These are phyloP conservation scores for Leptinotarsa texana DNA, from an alignment of 1,140 invertebrate species.

Conservation along the genomic window DNA sequence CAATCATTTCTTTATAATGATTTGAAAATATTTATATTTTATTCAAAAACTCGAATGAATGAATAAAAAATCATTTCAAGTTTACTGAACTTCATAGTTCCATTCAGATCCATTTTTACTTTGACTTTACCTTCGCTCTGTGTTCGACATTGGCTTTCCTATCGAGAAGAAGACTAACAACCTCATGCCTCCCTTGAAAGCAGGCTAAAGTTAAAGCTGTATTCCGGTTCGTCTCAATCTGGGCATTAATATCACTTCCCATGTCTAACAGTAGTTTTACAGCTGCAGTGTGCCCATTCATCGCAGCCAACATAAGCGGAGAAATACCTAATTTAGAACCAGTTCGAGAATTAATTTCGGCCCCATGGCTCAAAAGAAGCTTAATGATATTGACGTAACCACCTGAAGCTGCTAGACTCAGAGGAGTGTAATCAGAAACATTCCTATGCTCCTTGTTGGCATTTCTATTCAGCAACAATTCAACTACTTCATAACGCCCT, in stretches of 20 bases:
- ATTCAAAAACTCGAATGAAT: too few relatives aligned
- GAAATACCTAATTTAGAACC: slow-evolving; percentile 97
- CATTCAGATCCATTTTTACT: too few relatives aligned
- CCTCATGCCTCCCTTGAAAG: slow-evolving; percentile 98
- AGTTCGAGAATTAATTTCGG: slow-evolving; percentile 98
- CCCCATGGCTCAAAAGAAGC: slow-evolving; percentile 84
- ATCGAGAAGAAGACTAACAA: slow-evolving; percentile 93
- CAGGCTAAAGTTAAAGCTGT: slow-evolving; percentile 98
- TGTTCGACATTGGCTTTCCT: slow-evolving; percentile 99
- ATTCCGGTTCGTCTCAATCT: slow-evolving; percentile 99
- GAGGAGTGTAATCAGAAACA: slow-evolving; percentile 98
- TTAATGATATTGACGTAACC: slow-evolving; percentile 99
- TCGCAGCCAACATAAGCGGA: slow-evolving; percentile 97
- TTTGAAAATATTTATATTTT: too few relatives aligned
- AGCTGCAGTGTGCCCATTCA: slow-evolving; percentile 97
- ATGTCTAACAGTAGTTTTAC: slow-evolving; percentile 92
- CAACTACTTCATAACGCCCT: slow-evolving; percentile 89
- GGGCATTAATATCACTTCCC: slow-evolving; percentile 99
- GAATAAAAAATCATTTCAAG: too few relatives aligned
- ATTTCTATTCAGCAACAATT: slow-evolving; percentile 83
- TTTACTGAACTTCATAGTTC: too few relatives aligned
- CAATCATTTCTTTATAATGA: too few relatives aligned
- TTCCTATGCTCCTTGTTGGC: slow-evolving; percentile 99
- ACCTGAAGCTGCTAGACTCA: slow-evolving; percentile 95
- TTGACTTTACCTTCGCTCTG: slow-evolving; percentile 80